phyloP scores from a whole-genome alignment of 2,888 invertebrate species.

The Hermodice carunculata region DNA sequence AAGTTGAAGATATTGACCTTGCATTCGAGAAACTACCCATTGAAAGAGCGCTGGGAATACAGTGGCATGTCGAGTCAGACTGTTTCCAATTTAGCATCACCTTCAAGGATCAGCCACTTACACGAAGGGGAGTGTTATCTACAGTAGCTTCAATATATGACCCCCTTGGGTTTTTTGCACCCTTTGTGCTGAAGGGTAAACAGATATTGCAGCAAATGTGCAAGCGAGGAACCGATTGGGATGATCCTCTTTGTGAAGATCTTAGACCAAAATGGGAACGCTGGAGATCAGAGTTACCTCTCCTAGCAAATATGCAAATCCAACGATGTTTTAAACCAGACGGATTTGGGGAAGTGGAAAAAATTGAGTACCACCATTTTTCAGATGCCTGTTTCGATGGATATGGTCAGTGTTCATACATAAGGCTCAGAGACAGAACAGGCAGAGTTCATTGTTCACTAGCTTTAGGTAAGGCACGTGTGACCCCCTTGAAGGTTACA shows the following conservation, averaged over 20 bases:
- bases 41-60: constrained; percentile 6
- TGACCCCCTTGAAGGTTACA: constrained; percentile 30
- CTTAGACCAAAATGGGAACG: neutral
- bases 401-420: constrained; percentile 21
- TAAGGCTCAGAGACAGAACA: neutral
- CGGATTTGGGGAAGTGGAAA: constrained; percentile 29
- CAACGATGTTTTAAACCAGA: constrained; percentile 25
- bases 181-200: constrained; percentile 35
- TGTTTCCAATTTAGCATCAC: constrained; percentile 17
- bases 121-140: constrained; percentile 40
- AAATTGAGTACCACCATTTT: constrained; percentile 38
- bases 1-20: constrained; percentile 1
- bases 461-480: constrained; percentile 25
- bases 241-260: constrained; percentile 36
- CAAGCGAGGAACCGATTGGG: constrained; percentile 31
- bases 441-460: constrained; percentile 23
- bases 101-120: constrained; percentile 30
- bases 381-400: constrained; percentile 29
- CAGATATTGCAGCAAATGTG: constrained; percentile 39
- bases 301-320: neutral
- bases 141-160: constrained; percentile 39
- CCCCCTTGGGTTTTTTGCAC: constrained; percentile 42
- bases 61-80: constrained; percentile 7
- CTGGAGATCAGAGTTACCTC: constrained; percentile 2
- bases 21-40: neutral